These are phyloP conservation scores for Grammatotria lemairii DNA, from an alignment of 2,113 vertebrate species.

Conservation along the genomic window DNA sequence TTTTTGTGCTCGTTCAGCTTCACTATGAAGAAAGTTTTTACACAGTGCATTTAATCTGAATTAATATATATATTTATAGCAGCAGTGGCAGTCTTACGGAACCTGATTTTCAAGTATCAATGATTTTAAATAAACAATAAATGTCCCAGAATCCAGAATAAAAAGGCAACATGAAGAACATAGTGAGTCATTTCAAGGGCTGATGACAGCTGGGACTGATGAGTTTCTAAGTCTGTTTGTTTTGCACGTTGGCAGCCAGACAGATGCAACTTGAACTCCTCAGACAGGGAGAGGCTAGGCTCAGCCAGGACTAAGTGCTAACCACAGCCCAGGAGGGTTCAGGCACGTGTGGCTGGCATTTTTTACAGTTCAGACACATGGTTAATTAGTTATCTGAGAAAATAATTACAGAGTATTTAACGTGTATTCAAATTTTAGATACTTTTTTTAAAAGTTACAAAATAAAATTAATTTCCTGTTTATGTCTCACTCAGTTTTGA, in stretches of 20 bases:
- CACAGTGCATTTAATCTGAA: background rate
- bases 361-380: background rate
- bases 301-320: background rate
- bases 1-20: background rate
- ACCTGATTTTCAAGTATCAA: background rate
- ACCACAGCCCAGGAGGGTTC: background rate
- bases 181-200: background rate
- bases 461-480: background rate
- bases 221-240: background rate
- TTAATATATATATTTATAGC: background rate
- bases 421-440: background rate
- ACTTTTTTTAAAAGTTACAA: background rate
- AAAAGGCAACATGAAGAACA: rapidly evolving
- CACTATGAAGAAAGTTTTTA: background rate
- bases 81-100: background rate
- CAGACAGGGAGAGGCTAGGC: background rate
- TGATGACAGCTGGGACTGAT: background rate
- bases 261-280: background rate
- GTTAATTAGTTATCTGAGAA: background rate
- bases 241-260: background rate
- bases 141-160: background rate
- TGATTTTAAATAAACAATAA: background rate
- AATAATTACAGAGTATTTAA: background rate
- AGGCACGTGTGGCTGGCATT: rapidly evolving
- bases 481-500: background rate